phyloP scores from a whole-genome alignment of 1,140 invertebrate species.

The Drosophila azteca region DNA sequence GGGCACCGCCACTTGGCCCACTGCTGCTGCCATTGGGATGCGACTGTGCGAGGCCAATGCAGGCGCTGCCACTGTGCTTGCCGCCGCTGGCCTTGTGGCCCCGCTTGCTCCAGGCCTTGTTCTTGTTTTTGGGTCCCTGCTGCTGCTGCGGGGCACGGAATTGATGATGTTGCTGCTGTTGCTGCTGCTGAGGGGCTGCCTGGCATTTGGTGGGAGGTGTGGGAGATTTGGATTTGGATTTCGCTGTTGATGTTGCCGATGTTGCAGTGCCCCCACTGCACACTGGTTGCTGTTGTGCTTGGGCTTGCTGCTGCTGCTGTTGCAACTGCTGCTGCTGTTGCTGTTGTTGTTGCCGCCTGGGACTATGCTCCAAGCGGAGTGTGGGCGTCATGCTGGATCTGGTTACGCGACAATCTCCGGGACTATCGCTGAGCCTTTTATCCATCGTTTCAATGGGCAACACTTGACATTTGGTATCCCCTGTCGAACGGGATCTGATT shows the following conservation, averaged over 20 bases:
- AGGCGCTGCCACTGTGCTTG: constrained; percentile 52
- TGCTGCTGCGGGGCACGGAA: constrained; percentile 78
- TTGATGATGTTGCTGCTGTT: constrained; percentile 67
- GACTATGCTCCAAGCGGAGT: constrained; percentile 50
- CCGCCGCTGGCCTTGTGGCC: constrained; percentile 61
- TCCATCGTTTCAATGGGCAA: constrained; percentile 50
- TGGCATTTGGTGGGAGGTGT: constrained; percentile 54
- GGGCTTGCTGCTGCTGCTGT: constrained; percentile 24
- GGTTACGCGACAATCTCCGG: constrained; percentile 76
- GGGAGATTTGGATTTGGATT: constrained; percentile 53
- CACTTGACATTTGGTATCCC: constrained; percentile 4
- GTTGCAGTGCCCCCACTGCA: constrained; percentile 8
- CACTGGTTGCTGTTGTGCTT: constrained; percentile 28
- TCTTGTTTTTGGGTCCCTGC: constrained; percentile 61
- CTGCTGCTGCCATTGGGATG: constrained; percentile 18
- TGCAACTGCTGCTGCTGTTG: constrained; percentile 40
- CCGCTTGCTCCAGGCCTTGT: constrained; percentile 77
- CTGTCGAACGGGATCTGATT: neutral
- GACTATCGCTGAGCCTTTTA: constrained; percentile 65
- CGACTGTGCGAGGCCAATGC: constrained; percentile 23
- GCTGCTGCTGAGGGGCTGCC: constrained; percentile 17
- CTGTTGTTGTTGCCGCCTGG: constrained; percentile 45
- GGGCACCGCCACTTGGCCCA: constrained; percentile 8
- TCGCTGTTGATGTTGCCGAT: neutral
- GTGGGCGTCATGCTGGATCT: constrained; percentile 72